A percentile compares a stretch with the other conserved stretches of the same genome.
Conservation (phyloP, 2,797 vertebrate species). For the Pipistrellus kuhlii region DNA sequence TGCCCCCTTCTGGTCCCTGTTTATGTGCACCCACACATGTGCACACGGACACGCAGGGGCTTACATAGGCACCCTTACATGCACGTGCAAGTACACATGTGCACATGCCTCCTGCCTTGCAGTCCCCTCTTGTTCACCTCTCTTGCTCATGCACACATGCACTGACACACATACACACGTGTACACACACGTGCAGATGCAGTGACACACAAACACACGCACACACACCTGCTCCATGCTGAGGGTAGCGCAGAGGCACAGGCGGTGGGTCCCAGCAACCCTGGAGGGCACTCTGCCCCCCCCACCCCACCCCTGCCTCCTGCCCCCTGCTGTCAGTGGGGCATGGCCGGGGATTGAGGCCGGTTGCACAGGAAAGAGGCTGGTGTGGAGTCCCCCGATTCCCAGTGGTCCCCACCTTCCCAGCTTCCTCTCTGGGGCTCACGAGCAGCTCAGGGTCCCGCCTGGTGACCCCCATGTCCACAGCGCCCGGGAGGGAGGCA, state of each 20-base stretch:
- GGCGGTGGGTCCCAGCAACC: background rate
- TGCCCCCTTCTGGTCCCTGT: background rate
- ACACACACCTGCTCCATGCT: background rate
- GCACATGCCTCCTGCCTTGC: background rate
- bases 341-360: background rate
- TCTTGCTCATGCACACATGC: background rate
- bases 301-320: too few species aligned
- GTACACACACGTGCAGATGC: rapidly evolving
- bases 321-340: background rate
- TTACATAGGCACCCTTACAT: rapidly evolving
- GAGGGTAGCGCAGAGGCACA: rapidly evolving
- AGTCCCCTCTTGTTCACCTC: background rate
- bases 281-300: too few species aligned
- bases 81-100: background rate
- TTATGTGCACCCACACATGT: rapidly evolving
- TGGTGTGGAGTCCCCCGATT: rapidly evolving
- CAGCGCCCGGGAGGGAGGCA: rapidly evolving
- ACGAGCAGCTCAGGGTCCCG: rapidly evolving
- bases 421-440: rapidly evolving
- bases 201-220: rapidly evolving
- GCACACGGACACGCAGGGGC: background rate
- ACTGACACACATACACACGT: background rate
- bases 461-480: background rate
- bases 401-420: rapidly evolving
- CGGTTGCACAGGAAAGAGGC: background rate